phyloP scores from a whole-genome alignment of 2,113 vertebrate genomes.

The Lamprotornis superbus region DNA sequence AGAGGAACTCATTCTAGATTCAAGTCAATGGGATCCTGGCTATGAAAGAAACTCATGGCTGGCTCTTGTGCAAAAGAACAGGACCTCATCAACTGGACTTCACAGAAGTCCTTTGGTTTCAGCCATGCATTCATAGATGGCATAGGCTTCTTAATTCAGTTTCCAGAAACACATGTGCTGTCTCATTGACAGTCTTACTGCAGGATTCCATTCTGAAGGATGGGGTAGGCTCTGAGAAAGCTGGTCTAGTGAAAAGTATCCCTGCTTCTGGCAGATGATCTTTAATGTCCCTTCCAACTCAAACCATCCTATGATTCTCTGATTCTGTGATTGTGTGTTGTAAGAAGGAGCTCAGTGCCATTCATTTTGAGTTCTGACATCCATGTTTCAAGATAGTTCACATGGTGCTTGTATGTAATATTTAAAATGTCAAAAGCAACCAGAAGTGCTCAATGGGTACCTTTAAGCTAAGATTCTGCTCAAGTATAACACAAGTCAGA shows the following conservation, averaged over 20 bases:
- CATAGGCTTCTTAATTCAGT: not conserved
- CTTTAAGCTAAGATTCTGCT: not conserved
- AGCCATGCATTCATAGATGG: not conserved
- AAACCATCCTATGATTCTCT: not conserved
- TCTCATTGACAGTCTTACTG: not conserved
- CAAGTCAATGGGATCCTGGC: not conserved
- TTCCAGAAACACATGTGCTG: not conserved
- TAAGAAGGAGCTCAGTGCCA: not conserved
- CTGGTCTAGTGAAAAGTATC: not conserved
- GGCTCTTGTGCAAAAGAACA: not conserved
- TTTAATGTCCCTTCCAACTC: not conserved
- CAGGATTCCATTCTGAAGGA: not conserved
- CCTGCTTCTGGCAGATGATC: not conserved
- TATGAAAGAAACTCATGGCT: not conserved
- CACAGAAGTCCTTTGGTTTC: not conserved
- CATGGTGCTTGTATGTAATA: not conserved
- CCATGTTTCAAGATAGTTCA: not conserved
- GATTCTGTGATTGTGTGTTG: not conserved
- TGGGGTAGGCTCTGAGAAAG: not conserved
- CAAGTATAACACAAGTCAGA: not conserved
- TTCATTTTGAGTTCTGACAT: not conserved
- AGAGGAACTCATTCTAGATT: not conserved
- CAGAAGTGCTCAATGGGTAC: not conserved
- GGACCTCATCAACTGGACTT: not conserved
- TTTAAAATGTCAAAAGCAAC: not conserved